Evolutionary conservation across 1,140 invertebrate genomes (phyloP).

Genomic region (Octopus sinensis): DNA sequence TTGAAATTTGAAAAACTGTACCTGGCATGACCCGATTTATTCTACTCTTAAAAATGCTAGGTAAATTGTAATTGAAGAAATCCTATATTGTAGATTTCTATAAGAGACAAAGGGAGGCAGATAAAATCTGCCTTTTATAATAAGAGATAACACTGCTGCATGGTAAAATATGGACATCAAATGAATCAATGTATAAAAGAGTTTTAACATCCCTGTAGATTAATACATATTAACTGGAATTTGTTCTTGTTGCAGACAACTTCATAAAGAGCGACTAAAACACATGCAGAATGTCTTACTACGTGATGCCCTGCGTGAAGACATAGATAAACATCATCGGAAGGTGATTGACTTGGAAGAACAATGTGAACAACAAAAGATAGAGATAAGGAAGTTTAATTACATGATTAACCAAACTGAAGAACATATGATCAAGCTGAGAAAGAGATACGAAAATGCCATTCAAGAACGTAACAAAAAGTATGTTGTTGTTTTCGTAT

Average conservation of each 20-base stretch:
- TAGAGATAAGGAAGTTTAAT: constrained; percentile 57
- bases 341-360: constrained; percentile 54
- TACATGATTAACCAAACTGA: constrained; percentile 57
- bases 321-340: constrained; percentile 53
- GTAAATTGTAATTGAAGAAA: no score
- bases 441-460: constrained; percentile 53
- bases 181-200: no score
- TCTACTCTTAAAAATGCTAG: no score
- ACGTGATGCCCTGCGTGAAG: constrained; percentile 54
- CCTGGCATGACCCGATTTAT: no score
- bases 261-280: constrained; percentile 53
- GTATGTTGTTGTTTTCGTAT: constrained; percentile 20
- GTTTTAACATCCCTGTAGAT: no score
- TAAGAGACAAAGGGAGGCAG: no score
- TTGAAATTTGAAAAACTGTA: no score
- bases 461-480: constrained; percentile 54
- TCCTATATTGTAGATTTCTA: no score
- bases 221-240: no score
- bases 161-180: no score
- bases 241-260: constrained; percentile 33
- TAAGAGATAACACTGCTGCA: no score
- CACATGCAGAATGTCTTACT: constrained; percentile 53
- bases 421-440: constrained; percentile 53
- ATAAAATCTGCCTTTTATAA: no score
- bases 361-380: constrained; percentile 55